Evolutionary conservation across 2,113 vertebrate species (phyloP).

Genomic region (Oryzias celebensis): DNA sequence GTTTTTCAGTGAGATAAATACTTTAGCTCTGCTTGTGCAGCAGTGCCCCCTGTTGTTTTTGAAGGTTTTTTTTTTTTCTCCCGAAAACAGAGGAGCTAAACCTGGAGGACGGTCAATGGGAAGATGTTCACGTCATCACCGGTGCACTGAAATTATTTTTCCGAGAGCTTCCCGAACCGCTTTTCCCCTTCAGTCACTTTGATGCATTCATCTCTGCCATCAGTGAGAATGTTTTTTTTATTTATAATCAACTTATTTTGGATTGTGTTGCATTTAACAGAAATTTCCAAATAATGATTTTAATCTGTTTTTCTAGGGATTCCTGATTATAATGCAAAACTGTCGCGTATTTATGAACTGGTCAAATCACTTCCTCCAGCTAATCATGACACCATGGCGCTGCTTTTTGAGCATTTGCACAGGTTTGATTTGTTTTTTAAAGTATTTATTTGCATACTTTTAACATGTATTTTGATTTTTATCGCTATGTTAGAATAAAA

Average conservation of each 20-base stretch:
- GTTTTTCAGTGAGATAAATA: neutral
- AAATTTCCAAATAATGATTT: neutral
- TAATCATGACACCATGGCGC: slow-evolving; percentile 87
- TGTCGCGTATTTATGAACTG: slow-evolving; percentile 77
- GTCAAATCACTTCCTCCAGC: slow-evolving; percentile 79
- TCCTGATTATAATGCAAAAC: slow-evolving; percentile 73
- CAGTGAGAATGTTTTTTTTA: slow-evolving; percentile 49
- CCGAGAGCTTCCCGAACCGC: slow-evolving; percentile 88
- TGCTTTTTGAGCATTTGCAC: slow-evolving; percentile 89
- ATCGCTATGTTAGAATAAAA: too few species aligned
- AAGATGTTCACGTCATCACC: slow-evolving; percentile 91
- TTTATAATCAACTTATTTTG: neutral
- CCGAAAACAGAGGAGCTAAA: slow-evolving; percentile 85
- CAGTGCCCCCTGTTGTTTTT: slow-evolving; percentile 44
- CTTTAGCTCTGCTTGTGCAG: neutral
- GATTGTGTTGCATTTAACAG: too few species aligned
- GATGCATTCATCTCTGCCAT: slow-evolving; percentile 85
- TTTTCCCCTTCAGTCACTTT: slow-evolving; percentile 88
- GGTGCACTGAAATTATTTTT: slow-evolving; percentile 94
- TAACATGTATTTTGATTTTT: neutral
- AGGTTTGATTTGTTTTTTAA: slow-evolving; percentile 71
- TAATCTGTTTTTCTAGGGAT: slow-evolving; percentile 74
- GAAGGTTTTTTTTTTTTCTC: slow-evolving; percentile 8
- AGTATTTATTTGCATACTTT: neutral
- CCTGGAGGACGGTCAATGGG: slow-evolving; percentile 90